Percentiles rank a stretch among this genome's conserved stretches.
Evolutionary conservation across 2,797 vertebrate species (phyloP).

Genomic region (Sebastes umbrosus): DNA sequence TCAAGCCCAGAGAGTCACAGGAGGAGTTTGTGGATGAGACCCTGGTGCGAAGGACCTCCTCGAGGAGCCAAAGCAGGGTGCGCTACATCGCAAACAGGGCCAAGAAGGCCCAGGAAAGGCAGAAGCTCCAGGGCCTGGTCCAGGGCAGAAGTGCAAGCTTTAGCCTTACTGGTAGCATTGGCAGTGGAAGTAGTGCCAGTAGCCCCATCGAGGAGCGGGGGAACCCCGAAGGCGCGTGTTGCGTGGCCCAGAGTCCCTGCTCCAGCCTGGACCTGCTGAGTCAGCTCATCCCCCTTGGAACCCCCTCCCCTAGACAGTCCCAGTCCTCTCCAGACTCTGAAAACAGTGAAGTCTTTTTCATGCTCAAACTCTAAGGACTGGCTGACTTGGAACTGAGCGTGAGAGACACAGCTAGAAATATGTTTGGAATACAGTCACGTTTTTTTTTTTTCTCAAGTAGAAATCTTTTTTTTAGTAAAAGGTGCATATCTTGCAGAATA

Average conservation of each 20-base stretch:
- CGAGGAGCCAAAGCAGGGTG: slow-evolving; percentile 93
- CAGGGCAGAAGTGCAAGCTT: slow-evolving; percentile 60
- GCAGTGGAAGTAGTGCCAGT: slow-evolving; percentile 37
- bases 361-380: slow-evolving; percentile 82
- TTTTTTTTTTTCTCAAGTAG: slow-evolving; percentile 36
- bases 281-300: slow-evolving; percentile 63
- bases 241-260: slow-evolving; percentile 82
- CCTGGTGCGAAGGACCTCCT: slow-evolving; percentile 87
- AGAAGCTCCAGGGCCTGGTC: slow-evolving; percentile 82
- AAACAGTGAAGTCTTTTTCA: slow-evolving; percentile 85
- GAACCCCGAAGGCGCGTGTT: slow-evolving; percentile 92
- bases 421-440: slow-evolving; percentile 26
- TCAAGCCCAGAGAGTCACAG: not conserved
- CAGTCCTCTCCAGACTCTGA: slow-evolving; percentile 50
- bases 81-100: slow-evolving; percentile 93
- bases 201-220: slow-evolving; percentile 91
- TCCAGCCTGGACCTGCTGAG: slow-evolving; percentile 74
- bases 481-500: slow-evolving; percentile 41
- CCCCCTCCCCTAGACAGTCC: slow-evolving; percentile 51
- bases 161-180: slow-evolving; percentile 20
- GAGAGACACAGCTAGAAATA: slow-evolving; percentile 45
- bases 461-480: slow-evolving; percentile 21
- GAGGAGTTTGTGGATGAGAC: slow-evolving; percentile 70
- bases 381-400: slow-evolving; percentile 50
- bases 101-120: slow-evolving; percentile 91